phyloP scores from a whole-genome alignment of 2,797 vertebrate genomes.

The Carcharodon carcharias region DNA sequence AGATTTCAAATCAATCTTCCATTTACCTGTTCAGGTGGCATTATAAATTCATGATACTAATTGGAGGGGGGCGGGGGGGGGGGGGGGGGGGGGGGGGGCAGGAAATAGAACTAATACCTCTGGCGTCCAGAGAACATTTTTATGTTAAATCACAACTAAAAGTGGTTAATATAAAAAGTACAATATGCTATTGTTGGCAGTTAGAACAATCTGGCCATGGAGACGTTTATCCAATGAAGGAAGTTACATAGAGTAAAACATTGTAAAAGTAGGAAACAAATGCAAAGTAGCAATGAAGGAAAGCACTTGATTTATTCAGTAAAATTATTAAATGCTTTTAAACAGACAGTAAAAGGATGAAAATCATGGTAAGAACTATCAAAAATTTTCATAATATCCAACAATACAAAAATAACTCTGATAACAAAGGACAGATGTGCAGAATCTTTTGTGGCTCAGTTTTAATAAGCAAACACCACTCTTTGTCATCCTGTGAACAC shows the following conservation, averaged over 20 bases:
- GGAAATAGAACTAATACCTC: neutral
- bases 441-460: neutral
- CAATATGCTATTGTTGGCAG: neutral
- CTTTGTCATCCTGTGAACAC: neutral
- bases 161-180: neutral
- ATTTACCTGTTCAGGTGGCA: too few species aligned
- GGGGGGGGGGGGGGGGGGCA: too few species aligned
- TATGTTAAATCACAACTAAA: neutral
- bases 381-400: neutral
- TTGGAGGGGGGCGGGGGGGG: too few species aligned
- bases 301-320: conserved; percentile 1
- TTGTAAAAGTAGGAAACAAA: neutral
- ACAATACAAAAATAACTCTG: neutral
- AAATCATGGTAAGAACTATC: neutral
- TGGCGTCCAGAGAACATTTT: neutral
- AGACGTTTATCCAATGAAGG: neutral
- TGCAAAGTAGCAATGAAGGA: neutral
- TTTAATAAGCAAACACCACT: neutral
- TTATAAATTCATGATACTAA: too few species aligned
- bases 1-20: too few species aligned
- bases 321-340: conserved; percentile 5
- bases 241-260: neutral
- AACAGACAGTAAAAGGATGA: neutral
- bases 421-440: neutral
- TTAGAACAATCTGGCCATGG: neutral